phyloP scores from a whole-genome alignment of 2,113 vertebrate genomes.

The Gymnocephalus cernua region DNA sequence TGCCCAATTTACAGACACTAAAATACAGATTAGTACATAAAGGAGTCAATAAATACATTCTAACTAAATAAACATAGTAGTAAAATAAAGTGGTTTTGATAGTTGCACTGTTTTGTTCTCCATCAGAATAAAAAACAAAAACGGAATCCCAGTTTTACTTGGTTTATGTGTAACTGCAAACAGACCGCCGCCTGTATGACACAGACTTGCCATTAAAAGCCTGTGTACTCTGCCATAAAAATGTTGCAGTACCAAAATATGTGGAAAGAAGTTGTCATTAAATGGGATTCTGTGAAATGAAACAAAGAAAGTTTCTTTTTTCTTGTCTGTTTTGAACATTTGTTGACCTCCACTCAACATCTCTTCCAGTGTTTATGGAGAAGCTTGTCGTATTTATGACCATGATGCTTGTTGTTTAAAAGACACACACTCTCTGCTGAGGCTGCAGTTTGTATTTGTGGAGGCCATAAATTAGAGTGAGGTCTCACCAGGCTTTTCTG shows the following conservation, averaged over 20 bases:
- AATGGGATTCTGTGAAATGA: constrained; percentile 4
- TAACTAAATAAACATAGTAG: neutral
- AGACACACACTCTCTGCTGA: constrained; percentile 47
- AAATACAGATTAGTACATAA: neutral
- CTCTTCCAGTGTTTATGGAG: constrained; percentile 38
- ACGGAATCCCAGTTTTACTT: neutral
- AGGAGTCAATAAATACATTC: neutral
- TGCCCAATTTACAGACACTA: neutral
- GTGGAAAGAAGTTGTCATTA: neutral
- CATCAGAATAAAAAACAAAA: neutral
- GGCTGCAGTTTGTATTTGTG: constrained; percentile 60
- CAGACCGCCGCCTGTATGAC: neutral
- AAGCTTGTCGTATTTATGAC: constrained; percentile 44
- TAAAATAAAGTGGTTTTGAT: neutral
- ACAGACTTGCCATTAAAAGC: neutral
- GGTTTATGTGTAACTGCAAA: constrained; percentile 28
- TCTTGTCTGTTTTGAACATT: constrained; percentile 17
- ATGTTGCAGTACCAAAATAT: neutral
- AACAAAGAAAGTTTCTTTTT: constrained; percentile 8
- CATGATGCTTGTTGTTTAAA: constrained; percentile 42
- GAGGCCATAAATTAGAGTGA: constrained; percentile 53
- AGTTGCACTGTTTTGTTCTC: constrained; percentile 9
- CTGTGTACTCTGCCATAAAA: neutral
- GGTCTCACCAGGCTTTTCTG: constrained; percentile 12
- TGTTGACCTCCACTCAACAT: constrained; percentile 32